Evolutionary conservation across 1,140 invertebrate genomes (phyloP), one percentile per base, ranked within the genome.

Genomic region (Drosophila arawakana): DNA sequence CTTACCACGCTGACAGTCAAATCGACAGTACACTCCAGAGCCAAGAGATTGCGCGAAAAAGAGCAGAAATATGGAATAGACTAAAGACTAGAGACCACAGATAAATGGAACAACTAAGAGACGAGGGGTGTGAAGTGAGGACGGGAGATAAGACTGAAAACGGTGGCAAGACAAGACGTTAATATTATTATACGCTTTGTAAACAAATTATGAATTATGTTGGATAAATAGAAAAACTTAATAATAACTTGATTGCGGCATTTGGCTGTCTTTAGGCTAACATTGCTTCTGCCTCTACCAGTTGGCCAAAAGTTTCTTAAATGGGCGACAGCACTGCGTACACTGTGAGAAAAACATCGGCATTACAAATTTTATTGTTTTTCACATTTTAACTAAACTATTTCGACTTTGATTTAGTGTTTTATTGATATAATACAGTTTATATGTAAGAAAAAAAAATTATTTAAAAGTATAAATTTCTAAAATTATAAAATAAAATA

Each of bases 201-300:
- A 89, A 89, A 89, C 84, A 89, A 89, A 90, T 89, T 89, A 89
- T 89, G 84, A 89, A 89, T 89, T 84, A 89, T 90, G 84, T 72
- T 89, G 84, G 85, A 90, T 90, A 90, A 89, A 89, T 89, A 89
- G 84, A 89, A 89, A 89, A 89, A 89, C 84, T 89, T 89, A 84
- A 89, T 89, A 89, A 89, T 89, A 90, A 89, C 84, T 89, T 89
- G 84, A 89, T 89, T 89, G 85, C 85, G 84, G 85, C 81, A 89
- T 89, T 89, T 84, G 80, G 41, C 69, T 59, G 13, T 54, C 34
- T 30, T 13, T 35, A 34, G 34, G 50, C n/a, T 30, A 30, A 59
- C 21, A 13, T 35, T 52, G 47, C 13, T 15, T 10, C 41, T 52
- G 47, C 13, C 25, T 49, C 54, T 59, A 25, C 41, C 46, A 30